Evolutionary conservation across 2,888 invertebrate genomes (phyloP).

Genomic region (Sinotaia quadrata): DNA sequence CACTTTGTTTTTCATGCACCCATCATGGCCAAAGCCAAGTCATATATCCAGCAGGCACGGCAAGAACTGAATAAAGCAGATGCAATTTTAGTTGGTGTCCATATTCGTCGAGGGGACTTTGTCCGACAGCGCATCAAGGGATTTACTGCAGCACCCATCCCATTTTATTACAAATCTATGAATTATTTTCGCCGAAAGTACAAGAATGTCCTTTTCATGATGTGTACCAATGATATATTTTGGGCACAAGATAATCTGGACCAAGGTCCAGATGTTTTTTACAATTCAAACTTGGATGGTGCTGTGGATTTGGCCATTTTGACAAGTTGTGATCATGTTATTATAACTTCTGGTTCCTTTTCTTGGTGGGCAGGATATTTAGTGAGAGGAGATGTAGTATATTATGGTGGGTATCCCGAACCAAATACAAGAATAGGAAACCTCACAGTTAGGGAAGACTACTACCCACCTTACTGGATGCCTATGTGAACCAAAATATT

Average conservation of each 20-base stretch:
- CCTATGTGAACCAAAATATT: constrained; percentile 53
- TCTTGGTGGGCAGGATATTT: constrained; percentile 73
- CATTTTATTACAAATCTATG: constrained; percentile 66
- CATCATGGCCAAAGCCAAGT: constrained; percentile 37
- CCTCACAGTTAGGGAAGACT: constrained; percentile 64
- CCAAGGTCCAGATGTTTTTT: constrained; percentile 47
- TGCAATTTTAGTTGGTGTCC: constrained; percentile 61
- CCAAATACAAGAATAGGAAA: constrained; percentile 63
- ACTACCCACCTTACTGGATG: constrained; percentile 69
- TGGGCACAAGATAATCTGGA: constrained; percentile 62
- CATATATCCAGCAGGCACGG: constrained; percentile 39
- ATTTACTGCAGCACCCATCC: constrained; percentile 65
- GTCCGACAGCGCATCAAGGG: constrained; percentile 64
- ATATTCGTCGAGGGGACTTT: constrained; percentile 71
- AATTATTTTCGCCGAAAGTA: constrained; percentile 55
- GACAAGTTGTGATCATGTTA: constrained; percentile 64
- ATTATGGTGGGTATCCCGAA: constrained; percentile 69
- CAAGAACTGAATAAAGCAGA: constrained; percentile 38
- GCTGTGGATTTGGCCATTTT: constrained; percentile 70
- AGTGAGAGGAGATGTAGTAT: constrained; percentile 63
- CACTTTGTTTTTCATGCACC: constrained; percentile 53
- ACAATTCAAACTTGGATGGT: constrained; percentile 48
- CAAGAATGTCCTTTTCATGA: constrained; percentile 64
- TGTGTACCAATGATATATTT: constrained; percentile 69
- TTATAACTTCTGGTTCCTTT: constrained; percentile 70